Evolutionary conservation across 2,113 vertebrate genomes (phyloP).

Genomic region (Rhinopithecus roxellana): DNA sequence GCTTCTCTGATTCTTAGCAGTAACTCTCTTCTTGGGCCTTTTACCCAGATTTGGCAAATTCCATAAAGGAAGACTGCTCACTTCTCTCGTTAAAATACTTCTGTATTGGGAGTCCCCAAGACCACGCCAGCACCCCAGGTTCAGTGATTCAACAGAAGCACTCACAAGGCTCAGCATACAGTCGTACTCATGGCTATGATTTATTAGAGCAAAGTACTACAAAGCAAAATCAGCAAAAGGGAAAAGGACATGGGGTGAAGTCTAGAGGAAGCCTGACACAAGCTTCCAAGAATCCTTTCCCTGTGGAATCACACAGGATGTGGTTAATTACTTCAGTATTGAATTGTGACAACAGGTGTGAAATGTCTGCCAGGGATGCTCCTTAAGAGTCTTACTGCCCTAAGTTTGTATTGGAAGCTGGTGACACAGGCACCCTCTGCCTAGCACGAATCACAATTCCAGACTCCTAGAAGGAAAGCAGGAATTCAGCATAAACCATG

Average conservation of each 20-base stretch:
- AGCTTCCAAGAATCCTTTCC: not conserved
- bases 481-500: not conserved
- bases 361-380: not conserved
- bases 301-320: not conserved
- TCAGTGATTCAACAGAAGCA: not conserved
- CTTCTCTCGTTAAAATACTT: not conserved
- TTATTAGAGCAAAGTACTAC: not conserved
- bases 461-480: not conserved
- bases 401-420: not conserved
- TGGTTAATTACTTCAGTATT: not conserved
- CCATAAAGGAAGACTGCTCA: not conserved
- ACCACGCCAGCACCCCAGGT: not conserved
- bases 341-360: not conserved
- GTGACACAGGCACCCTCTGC: not conserved
- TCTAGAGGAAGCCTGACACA: not conserved
- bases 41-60: not conserved
- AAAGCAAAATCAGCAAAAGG: not conserved
- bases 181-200: not conserved
- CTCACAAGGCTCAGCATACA: not conserved
- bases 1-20: not conserved
- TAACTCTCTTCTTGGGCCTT: not conserved
- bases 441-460: not conserved
- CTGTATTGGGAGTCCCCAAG: not conserved
- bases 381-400: not conserved
- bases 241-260: not conserved